These are phyloP conservation scores for Poecile montanus DNA, from an alignment of 2,797 vertebrate species.

Conservation along the genomic window DNA sequence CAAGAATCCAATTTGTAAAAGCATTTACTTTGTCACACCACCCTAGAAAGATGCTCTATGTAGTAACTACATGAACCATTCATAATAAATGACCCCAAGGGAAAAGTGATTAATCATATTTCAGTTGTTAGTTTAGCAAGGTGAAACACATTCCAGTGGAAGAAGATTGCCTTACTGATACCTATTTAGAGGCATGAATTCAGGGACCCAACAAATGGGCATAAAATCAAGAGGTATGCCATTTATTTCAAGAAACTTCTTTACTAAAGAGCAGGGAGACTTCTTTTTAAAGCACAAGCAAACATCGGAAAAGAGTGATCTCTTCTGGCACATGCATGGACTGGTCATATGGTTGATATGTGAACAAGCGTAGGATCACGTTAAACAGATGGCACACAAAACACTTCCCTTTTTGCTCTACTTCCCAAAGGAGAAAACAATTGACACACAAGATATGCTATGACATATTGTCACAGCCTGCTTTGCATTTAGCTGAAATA, in stretches of 20 bases:
- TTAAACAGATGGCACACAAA: not conserved
- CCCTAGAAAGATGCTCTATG: slow-evolving; percentile 6
- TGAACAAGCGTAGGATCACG: rapidly evolving
- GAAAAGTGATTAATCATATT: slow-evolving; percentile 64
- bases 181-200: not conserved
- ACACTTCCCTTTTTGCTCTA: not conserved
- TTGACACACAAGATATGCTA: not conserved
- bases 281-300: not conserved
- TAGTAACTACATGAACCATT: slow-evolving; percentile 1
- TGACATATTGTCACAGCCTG: not conserved
- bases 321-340: not conserved
- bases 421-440: slow-evolving; percentile 13
- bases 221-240: not conserved
- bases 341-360: not conserved
- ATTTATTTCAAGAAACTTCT: not conserved
- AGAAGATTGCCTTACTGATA: not conserved
- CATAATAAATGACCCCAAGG: slow-evolving; percentile 59
- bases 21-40: slow-evolving; percentile 40
- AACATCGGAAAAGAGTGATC: not conserved
- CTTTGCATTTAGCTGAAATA: not conserved
- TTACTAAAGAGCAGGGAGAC: not conserved
- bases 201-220: not conserved
- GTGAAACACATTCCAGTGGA: slow-evolving; percentile 39
- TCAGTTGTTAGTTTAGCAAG: slow-evolving; percentile 57
- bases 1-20: slow-evolving; percentile 69